A percentile compares a stretch with the other conserved stretches of the same genome.
Evolutionary conservation across 2,113 vertebrate species (phyloP).

Genomic region (Noturus placidus): DNA sequence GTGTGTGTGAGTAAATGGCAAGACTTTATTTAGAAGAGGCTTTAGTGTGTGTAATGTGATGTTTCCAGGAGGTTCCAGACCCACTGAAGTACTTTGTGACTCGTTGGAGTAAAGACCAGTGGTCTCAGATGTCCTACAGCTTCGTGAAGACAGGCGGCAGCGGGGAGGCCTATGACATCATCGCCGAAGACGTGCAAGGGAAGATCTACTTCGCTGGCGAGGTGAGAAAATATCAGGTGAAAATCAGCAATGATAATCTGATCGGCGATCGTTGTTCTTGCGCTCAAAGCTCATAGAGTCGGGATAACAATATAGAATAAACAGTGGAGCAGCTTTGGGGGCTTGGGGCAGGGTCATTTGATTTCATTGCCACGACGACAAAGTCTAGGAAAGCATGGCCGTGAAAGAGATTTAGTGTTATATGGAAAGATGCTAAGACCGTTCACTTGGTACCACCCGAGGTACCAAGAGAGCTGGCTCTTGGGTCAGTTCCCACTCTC

Average conservation of each 20-base stretch:
- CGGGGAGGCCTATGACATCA: conserved; percentile 91
- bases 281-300: neutral
- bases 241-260: neutral
- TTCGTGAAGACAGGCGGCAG: conserved; percentile 95
- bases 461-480: neutral
- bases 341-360: too few relatives aligned
- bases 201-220: conserved; percentile 95
- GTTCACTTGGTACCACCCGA: neutral
- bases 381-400: neutral
- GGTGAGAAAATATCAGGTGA: conserved; percentile 65
- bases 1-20: neutral
- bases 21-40: neutral
- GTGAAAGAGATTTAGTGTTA: too few relatives aligned
- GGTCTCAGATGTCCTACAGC: conserved; percentile 98
- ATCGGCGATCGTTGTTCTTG: neutral
- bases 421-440: too few relatives aligned
- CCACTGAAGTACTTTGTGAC: conserved; percentile 88
- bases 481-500: neutral
- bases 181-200: conserved; percentile 92
- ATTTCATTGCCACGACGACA: neutral
- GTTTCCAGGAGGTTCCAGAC: conserved; percentile 85
- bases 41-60: neutral
- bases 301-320: too few relatives aligned
- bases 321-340: too few relatives aligned
- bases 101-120: conserved; percentile 86